Evolutionary conservation across 2,888 invertebrate genomes (phyloP).

Genomic region (Nephrotoma appendiculata): DNA sequence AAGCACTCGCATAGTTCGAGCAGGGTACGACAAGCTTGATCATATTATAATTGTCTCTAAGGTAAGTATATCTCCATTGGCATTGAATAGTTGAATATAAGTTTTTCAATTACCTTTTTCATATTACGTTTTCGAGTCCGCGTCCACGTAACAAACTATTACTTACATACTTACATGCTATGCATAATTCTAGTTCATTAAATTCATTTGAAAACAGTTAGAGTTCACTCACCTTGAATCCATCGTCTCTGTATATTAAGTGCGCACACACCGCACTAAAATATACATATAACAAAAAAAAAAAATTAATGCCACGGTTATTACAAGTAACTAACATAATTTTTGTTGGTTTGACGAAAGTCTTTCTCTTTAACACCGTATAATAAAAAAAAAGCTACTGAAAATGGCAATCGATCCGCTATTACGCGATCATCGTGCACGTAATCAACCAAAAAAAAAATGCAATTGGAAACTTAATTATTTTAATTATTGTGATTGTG

Average conservation of each 20-base stretch:
- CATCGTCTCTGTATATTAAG: not conserved
- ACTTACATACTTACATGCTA: too few species aligned
- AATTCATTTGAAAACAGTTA: not conserved
- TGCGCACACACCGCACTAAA: not conserved
- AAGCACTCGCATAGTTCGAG: too few species aligned
- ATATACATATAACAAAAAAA: not conserved
- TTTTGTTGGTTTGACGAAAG: not conserved
- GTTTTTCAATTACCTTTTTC: too few species aligned
- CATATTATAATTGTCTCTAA: too few species aligned
- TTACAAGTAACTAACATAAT: not conserved
- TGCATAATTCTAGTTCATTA: not conserved
- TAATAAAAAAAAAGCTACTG: not conserved
- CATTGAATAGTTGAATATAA: too few species aligned
- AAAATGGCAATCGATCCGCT: not conserved
- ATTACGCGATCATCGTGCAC: not conserved
- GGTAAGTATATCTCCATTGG: too few species aligned
- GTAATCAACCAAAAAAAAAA: not conserved
- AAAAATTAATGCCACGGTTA: not conserved
- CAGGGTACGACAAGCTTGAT: too few species aligned
- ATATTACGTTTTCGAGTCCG: too few species aligned
- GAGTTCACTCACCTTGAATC: not conserved
- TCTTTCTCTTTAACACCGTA: not conserved
- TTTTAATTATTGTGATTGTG: not conserved
- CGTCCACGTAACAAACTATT: too few species aligned
- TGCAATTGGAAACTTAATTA: not conserved